phyloP scores from a whole-genome alignment of 1,140 invertebrate species.

The Brachionus manjavacas region DNA sequence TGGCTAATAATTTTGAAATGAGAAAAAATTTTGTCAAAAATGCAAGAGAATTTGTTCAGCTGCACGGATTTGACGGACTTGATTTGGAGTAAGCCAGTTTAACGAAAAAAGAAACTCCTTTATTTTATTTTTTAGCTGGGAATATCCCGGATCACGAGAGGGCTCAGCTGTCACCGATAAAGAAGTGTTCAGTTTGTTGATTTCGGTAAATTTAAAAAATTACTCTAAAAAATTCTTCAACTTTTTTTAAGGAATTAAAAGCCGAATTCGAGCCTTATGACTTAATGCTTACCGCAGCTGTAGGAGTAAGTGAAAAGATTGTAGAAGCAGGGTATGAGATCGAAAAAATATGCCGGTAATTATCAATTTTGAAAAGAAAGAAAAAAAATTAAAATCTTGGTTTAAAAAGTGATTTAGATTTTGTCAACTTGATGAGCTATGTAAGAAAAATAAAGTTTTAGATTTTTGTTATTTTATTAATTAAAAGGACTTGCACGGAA shows the following conservation, averaged over 20 bases:
- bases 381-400: background rate
- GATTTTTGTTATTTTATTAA: background rate
- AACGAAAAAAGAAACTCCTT: background rate
- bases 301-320: constrained; percentile 75
- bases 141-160: constrained; percentile 84
- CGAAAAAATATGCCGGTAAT: constrained; percentile 71
- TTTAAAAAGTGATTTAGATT: constrained; percentile 72
- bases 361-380: constrained; percentile 52
- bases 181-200: constrained; percentile 65
- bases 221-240: constrained; percentile 75
- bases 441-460: constrained; percentile 62
- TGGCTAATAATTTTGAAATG: background rate
- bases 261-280: constrained; percentile 72
- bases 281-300: constrained; percentile 82
- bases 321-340: constrained; percentile 89
- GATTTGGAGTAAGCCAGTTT: constrained; percentile 67
- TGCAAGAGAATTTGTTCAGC: constrained; percentile 76
- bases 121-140: constrained; percentile 68
- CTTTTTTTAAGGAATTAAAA: constrained; percentile 84
- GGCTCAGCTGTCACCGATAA: constrained; percentile 46
- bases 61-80: constrained; percentile 88
- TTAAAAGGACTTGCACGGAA: constrained; percentile 74
- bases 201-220: constrained; percentile 43
- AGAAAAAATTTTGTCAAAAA: constrained; percentile 46
- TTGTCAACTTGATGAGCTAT: constrained; percentile 83